Percentiles rank a stretch among this genome's conserved stretches.
These are phyloP conservation scores for Casuarius casuarius DNA, from an alignment of 2,113 vertebrate species.

Conservation along the genomic window DNA sequence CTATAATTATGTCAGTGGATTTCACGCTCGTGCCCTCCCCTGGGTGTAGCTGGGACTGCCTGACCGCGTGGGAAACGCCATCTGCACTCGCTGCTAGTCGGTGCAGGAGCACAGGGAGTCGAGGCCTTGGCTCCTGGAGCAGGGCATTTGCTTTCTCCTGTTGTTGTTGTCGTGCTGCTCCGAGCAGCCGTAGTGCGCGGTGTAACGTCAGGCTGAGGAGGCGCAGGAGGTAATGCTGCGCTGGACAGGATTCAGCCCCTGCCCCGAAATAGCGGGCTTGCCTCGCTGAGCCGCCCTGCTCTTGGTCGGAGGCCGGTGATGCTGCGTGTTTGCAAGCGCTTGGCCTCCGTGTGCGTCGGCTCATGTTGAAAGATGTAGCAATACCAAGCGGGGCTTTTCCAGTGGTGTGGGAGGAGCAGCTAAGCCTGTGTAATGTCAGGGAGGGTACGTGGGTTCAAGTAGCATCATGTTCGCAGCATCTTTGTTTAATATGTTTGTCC, in stretches of 20 bases:
- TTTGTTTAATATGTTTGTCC: conserved; percentile 61
- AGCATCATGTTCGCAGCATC: conserved; percentile 51
- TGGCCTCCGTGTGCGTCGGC: not conserved
- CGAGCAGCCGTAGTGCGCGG: not conserved
- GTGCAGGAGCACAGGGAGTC: too few relatives aligned
- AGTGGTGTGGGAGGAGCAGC: not conserved
- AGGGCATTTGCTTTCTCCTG: not conserved
- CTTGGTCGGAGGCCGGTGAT: rapidly evolving
- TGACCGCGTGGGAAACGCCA: rapidly evolving
- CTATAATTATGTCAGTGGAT: rapidly evolving
- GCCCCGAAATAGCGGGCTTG: too few relatives aligned
- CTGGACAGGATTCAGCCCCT: not conserved
- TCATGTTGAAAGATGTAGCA: not conserved
- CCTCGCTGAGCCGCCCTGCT: rapidly evolving
- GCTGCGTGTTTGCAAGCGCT: rapidly evolving
- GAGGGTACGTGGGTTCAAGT: conserved; percentile 45
- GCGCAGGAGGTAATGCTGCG: not conserved
- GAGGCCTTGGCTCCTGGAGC: not conserved
- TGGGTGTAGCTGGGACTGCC: not conserved
- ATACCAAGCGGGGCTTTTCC: not conserved
- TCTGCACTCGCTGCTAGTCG: rapidly evolving
- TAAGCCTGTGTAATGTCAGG: not conserved
- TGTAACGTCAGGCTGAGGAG: not conserved
- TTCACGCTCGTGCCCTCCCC: not conserved
- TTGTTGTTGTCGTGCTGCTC: not conserved